Percentiles rank a stretch among this genome's conserved stretches.
These are phyloP conservation scores for Trissolcus brochymenae DNA, from an alignment of 2,888 invertebrate species.

Conservation along the genomic window DNA sequence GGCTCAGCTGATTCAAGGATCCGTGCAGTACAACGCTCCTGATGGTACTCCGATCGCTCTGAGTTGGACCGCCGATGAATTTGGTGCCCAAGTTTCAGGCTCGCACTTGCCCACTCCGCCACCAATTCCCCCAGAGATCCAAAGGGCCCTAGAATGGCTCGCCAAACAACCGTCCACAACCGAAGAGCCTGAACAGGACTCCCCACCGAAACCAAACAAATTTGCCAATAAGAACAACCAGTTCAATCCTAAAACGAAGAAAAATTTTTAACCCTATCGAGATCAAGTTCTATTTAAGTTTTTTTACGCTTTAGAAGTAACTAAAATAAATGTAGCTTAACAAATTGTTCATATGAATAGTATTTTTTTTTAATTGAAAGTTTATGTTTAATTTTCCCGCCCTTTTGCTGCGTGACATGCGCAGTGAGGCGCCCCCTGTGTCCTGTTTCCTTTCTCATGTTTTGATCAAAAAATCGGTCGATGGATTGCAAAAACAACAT, in stretches of 20 bases:
- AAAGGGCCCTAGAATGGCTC: slow-evolving; percentile 73
- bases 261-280: slow-evolving; percentile 17
- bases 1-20: slow-evolving; percentile 73
- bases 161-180: slow-evolving; percentile 73
- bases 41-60: slow-evolving; percentile 74
- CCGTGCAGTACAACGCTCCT: slow-evolving; percentile 74
- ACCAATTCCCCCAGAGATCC: slow-evolving; percentile 73
- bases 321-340: no score
- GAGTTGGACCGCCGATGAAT: slow-evolving; percentile 75
- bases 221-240: slow-evolving; percentile 20
- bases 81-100: slow-evolving; percentile 72
- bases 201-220: slow-evolving; percentile 35
- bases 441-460: not conserved
- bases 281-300: not conserved
- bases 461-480: not conserved
- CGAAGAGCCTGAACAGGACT: slow-evolving; percentile 67
- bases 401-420: not conserved
- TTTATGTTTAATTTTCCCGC: no score
- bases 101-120: slow-evolving; percentile 74
- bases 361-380: no score
- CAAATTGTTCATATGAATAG: no score
- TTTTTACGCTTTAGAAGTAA: no score
- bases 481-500: not conserved
- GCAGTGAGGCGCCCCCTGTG: not conserved
- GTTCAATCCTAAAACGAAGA: slow-evolving; percentile 39